Conservation (phyloP, 2,113 vertebrate species). For the Tychaedon coryphoeus region DNA sequence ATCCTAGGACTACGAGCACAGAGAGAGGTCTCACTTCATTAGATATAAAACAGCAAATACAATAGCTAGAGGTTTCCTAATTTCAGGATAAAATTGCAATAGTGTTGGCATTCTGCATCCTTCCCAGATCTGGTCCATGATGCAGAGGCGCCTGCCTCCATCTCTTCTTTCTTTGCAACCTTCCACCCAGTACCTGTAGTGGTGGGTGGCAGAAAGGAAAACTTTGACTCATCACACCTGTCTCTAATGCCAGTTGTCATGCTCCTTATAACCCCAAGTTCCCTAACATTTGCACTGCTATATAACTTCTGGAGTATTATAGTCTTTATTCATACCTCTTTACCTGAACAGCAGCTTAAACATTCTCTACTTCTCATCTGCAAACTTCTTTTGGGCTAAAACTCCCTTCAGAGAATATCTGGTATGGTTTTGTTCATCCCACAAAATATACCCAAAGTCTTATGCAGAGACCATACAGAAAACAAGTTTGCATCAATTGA, state of each 20-base stretch:
- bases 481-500: neutral
- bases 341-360: neutral
- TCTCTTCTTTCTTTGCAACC: neutral
- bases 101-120: neutral
- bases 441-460: neutral
- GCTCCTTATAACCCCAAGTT: neutral
- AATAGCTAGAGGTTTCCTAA: neutral
- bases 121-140: neutral
- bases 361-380: neutral
- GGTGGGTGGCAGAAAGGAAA: neutral
- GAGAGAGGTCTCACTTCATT: neutral
- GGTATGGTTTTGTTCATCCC: neutral
- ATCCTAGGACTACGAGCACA: neutral
- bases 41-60: neutral
- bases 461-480: neutral
- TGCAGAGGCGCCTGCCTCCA: neutral
- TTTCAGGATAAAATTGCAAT: neutral
- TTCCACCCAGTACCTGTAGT: neutral
- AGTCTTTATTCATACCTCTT: neutral
- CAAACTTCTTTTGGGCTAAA: neutral
- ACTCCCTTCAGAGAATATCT: neutral
- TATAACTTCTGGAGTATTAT: neutral
- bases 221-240: neutral
- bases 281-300: neutral
- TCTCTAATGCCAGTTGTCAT: neutral